phyloP scores from a whole-genome alignment of 64 coral and sea anemone species.

The Dendrophyllia cribrosa region DNA sequence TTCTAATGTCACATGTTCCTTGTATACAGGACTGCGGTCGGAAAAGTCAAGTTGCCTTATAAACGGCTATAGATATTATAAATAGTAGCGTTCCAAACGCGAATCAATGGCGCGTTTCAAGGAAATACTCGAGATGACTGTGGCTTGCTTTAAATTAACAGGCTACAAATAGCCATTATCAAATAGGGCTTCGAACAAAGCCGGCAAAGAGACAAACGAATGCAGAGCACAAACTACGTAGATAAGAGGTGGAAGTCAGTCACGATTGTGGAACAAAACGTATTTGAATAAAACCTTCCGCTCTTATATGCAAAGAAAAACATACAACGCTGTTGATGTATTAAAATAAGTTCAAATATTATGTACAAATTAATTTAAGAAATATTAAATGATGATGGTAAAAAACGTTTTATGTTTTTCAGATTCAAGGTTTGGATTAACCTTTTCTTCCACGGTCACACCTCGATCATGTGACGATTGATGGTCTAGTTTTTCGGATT shows the following conservation, averaged over 20 bases:
- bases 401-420: too few relatives aligned
- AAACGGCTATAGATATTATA: not conserved
- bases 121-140: constrained; percentile 36
- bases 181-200: not conserved
- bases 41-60: not conserved
- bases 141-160: constrained; percentile 1
- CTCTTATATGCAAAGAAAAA: not conserved
- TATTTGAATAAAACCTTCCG: not conserved
- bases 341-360: too few relatives aligned
- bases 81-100: not conserved
- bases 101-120: constrained; percentile 3
- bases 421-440: too few relatives aligned
- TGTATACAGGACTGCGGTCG: not conserved
- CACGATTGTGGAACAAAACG: not conserved
- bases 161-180: not conserved
- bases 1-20: not conserved
- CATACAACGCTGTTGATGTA: not conserved
- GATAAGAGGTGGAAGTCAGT: not conserved
- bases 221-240: not conserved
- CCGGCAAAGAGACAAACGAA: constrained; percentile 35
- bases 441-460: too few relatives aligned
- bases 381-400: too few relatives aligned
- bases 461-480: too few relatives aligned
- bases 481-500: too few relatives aligned
- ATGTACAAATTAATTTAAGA: too few relatives aligned